These are phyloP conservation scores for Erethizon dorsatum DNA, from an alignment of 2,797 vertebrate genomes.

Conservation along the genomic window DNA sequence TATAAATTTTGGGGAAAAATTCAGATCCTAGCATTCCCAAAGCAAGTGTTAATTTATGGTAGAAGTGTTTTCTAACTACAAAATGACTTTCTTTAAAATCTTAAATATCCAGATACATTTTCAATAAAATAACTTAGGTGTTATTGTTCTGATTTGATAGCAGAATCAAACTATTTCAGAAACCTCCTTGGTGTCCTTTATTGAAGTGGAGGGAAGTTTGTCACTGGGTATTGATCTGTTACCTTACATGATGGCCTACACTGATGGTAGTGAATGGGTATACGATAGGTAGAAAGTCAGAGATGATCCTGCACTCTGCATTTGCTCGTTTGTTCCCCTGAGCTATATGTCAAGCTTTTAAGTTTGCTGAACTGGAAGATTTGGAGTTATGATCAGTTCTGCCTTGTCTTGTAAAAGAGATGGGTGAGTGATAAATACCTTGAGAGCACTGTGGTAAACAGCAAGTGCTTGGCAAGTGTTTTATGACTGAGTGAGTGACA, in stretches of 20 bases:
- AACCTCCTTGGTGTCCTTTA: neutral
- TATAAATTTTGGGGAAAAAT: neutral
- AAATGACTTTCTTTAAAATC: slow-evolving; percentile 6
- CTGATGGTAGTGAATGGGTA: neutral
- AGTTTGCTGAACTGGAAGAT: neutral
- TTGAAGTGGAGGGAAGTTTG: neutral
- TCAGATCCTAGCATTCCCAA: neutral
- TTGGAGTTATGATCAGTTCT: neutral
- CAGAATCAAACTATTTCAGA: slow-evolving; percentile 9
- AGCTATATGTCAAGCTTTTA: neutral
- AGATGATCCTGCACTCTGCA: neutral
- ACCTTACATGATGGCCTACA: neutral
- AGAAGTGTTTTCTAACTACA: neutral
- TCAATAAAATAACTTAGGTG: neutral
- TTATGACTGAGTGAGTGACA: neutral
- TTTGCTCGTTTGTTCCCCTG: neutral
- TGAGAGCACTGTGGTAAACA: neutral
- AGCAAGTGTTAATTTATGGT: neutral
- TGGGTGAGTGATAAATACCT: neutral
- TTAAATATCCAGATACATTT: neutral
- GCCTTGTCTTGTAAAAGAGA: neutral
- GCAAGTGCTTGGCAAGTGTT: neutral
- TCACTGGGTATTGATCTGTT: neutral
- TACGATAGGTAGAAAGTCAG: neutral
- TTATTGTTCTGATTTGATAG: neutral